Evolutionary conservation across 2,797 vertebrate species (phyloP).

Genomic region (Myripristis jacobus): DNA sequence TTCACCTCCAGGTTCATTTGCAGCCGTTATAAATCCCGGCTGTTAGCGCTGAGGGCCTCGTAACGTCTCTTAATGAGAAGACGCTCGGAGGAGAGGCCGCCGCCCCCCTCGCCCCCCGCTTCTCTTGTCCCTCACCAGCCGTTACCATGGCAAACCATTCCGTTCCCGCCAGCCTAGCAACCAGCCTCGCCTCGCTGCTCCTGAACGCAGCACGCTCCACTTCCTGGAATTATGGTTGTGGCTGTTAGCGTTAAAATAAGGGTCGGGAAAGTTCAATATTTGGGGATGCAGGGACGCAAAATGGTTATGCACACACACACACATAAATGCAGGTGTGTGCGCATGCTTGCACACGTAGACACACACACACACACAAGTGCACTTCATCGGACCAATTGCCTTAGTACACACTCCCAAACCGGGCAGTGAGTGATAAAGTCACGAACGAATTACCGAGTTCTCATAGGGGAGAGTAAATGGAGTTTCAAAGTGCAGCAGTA

Average conservation of each 20-base stretch:
- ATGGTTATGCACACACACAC: slow-evolving; percentile 47
- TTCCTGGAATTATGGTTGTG: slow-evolving; percentile 52
- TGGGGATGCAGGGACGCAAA: slow-evolving; percentile 57
- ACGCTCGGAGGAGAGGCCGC: slow-evolving; percentile 39
- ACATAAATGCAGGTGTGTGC: neutral
- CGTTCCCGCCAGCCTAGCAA: slow-evolving; percentile 81
- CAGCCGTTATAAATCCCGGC: slow-evolving; percentile 42
- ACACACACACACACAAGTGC: neutral
- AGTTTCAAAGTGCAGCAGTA: slow-evolving; percentile 53
- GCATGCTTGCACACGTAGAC: slow-evolving; percentile 19
- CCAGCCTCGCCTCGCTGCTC: slow-evolving; percentile 65
- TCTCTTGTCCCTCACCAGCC: slow-evolving; percentile 52
- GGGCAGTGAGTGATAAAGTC: slow-evolving; percentile 46
- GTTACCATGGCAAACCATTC: slow-evolving; percentile 83
- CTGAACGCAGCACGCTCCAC: slow-evolving; percentile 34
- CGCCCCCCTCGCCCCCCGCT: slow-evolving; percentile 10
- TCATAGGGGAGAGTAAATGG: slow-evolving; percentile 17
- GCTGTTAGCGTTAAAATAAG: slow-evolving; percentile 47
- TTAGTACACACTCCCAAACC: neutral
- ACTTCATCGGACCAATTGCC: neutral
- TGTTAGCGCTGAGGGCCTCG: slow-evolving; percentile 20
- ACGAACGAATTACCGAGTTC: slow-evolving; percentile 19
- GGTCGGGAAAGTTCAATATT: slow-evolving; percentile 78
- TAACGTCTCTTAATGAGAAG: slow-evolving; percentile 57
- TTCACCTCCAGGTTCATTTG: slow-evolving; percentile 37